phyloP scores from a whole-genome alignment of 1,140 invertebrate species.

The Aporrectodea caliginosa region DNA sequence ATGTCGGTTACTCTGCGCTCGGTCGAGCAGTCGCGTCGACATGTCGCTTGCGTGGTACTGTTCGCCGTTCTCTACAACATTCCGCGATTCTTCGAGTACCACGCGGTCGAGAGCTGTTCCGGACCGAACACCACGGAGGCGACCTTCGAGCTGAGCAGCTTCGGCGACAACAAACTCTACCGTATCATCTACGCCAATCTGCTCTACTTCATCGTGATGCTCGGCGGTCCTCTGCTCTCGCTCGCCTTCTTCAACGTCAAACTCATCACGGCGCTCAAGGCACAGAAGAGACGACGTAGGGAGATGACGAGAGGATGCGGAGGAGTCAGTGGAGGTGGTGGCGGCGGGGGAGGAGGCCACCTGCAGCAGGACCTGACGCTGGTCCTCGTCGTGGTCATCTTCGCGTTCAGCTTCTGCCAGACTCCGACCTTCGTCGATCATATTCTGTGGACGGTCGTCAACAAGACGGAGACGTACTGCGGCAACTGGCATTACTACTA shows the following conservation, averaged over 20 bases:
- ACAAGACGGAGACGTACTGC: conserved; percentile 13
- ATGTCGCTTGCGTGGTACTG: not conserved
- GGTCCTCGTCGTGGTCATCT: conserved; percentile 32
- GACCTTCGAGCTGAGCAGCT: conserved; percentile 21
- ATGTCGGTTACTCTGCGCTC: not conserved
- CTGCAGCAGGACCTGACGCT: conserved; percentile 32
- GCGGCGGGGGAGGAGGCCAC: no score
- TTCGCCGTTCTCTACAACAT: not conserved
- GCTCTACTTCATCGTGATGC: conserved; percentile 28
- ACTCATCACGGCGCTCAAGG: conserved; percentile 29
- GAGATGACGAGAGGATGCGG: not conserved
- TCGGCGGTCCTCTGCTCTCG: conserved; percentile 24
- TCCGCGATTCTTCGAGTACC: not conserved
- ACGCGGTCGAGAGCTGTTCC: not conserved
- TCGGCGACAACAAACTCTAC: conserved; percentile 29
- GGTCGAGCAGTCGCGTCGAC: not conserved
- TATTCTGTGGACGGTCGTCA: conserved; percentile 31
- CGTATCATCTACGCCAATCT: conserved; percentile 30
- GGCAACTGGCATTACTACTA: conserved; percentile 34
- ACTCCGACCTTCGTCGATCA: conserved; percentile 32
- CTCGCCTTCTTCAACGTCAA: conserved; percentile 32
- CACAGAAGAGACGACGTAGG: not conserved
- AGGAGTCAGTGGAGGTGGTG: no score
- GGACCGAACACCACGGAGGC: conserved; percentile 9
- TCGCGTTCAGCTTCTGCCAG: conserved; percentile 32